phyloP scores from a whole-genome alignment of 1,140 invertebrate species.

The Hormaphis cornu region DNA sequence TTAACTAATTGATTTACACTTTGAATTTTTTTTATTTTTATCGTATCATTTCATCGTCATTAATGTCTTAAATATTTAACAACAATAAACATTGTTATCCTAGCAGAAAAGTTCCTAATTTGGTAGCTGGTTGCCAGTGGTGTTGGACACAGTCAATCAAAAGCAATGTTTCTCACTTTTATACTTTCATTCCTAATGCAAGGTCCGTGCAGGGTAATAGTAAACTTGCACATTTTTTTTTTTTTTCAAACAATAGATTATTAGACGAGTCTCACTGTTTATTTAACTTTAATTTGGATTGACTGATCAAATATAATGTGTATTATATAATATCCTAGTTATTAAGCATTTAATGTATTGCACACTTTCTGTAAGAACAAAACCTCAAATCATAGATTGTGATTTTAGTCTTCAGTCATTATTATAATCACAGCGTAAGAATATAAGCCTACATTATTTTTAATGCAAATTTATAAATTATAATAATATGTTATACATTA shows the following conservation, averaged over 20 bases:
- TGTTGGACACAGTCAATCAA: constrained; percentile 26
- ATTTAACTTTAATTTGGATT: constrained; percentile 16
- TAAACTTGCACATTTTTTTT: constrained; percentile 4
- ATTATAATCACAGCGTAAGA: background rate
- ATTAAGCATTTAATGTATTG: constrained; percentile 25
- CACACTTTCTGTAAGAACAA: constrained; percentile 23
- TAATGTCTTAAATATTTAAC: no score
- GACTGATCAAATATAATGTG: constrained; percentile 31
- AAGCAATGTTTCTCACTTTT: constrained; percentile 27
- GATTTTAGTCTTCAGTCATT: constrained; percentile 3
- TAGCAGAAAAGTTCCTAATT: constrained; percentile 32
- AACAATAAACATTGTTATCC: constrained; percentile 27
- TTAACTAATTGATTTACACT: background rate
- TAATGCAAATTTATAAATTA: constrained; percentile 8
- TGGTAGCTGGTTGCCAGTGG: constrained; percentile 11
- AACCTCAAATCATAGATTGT: background rate
- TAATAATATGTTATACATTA: constrained; percentile 24
- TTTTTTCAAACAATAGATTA: background rate
- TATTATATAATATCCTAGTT: constrained; percentile 24
- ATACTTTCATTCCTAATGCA: constrained; percentile 12
- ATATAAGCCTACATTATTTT: constrained; percentile 5
- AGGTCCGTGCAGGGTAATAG: constrained; percentile 21
- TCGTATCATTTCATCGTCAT: no score
- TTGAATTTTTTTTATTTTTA: constrained; percentile 11
- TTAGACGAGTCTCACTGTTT: background rate